phyloP scores from a whole-genome alignment of 1,140 invertebrate genomes.

The Bradysia coprophila region DNA sequence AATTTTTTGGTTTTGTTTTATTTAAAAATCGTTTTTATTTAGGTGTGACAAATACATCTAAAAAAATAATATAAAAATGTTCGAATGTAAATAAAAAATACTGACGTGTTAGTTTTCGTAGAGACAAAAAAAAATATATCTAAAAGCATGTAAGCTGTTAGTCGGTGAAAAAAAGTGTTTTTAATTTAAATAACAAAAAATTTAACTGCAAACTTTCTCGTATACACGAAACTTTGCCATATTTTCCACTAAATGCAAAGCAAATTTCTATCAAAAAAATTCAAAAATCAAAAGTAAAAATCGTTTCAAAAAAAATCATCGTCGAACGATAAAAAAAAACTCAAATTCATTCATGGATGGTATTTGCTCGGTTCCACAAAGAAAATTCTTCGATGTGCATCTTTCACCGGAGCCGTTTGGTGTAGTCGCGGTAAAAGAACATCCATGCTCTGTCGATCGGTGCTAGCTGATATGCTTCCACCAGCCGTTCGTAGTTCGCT shows the following conservation, averaged over 20 bases:
- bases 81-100: no score
- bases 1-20: no score
- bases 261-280: constrained; percentile 1
- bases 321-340: not conserved
- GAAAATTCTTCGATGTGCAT: constrained; percentile 27
- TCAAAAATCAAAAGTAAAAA: not conserved
- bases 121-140: no score
- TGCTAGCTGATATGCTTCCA: constrained; percentile 28
- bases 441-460: constrained; percentile 38
- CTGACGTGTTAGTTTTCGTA: no score
- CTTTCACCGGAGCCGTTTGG: constrained; percentile 25
- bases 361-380: constrained; percentile 19
- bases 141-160: no score
- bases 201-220: no score
- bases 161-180: no score
- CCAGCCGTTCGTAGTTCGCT: constrained; percentile 31
- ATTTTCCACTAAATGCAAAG: not conserved
- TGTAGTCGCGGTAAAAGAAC: constrained; percentile 35
- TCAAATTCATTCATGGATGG: not conserved
- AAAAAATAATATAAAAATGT: no score
- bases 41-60: no score
- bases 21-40: no score
- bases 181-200: no score
- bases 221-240: no score
- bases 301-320: not conserved